Evolutionary conservation across 2,888 invertebrate genomes (phyloP), one percentile per base, ranked within the genome.

Genomic region (Eurois occulta): DNA sequence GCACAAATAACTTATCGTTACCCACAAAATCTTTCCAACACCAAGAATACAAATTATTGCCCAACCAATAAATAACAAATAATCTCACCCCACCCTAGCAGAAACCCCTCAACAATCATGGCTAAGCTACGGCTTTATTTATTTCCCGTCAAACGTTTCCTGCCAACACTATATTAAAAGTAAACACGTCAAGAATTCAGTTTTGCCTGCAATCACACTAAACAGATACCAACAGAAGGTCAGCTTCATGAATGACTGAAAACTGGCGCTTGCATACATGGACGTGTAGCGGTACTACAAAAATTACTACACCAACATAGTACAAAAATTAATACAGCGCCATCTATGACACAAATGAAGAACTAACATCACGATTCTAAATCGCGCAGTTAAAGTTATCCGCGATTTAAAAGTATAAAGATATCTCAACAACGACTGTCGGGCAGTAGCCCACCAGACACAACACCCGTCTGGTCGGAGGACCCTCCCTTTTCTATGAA

Each of bases 101-200:
- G 43, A 1, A 52, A n/a, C 32, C 48, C n/a, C 48, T 66, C 21
- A 58, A 58, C 81, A 66, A 81, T 66, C 66, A 81, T 81, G 66
- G 48, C 81, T 52, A 43, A 48, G 58, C 74, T 41, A 24, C n/a
- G 16, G 35, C 81, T 28, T 24, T 75, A 75, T 74, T 81, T 81
- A 78, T 67, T 73, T 73, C 48, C 60, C 48, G 41, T 66, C 81
- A 43, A 52, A 66, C 75, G 43, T 78, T 74, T 81, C 78, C 60
- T 81, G 60, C 0, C 48, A 81, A 60, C 65, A 73, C 74, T 41
- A 48, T 81, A 82, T 81, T 80, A 69, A 75, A 80, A 65, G 76
- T 65, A 80, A 81, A 75, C 82, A 80, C 48, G 66, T 65, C 58
- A 76, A 43, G 35, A 52, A 82, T 82, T 75, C 43, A 79, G 66